Evolutionary conservation across 37 sponge, comb jelly and placozoan genomes (phyloP), one percentile per base, ranked within the genome.

Genomic region (Diacarnus erythraeanus): DNA sequence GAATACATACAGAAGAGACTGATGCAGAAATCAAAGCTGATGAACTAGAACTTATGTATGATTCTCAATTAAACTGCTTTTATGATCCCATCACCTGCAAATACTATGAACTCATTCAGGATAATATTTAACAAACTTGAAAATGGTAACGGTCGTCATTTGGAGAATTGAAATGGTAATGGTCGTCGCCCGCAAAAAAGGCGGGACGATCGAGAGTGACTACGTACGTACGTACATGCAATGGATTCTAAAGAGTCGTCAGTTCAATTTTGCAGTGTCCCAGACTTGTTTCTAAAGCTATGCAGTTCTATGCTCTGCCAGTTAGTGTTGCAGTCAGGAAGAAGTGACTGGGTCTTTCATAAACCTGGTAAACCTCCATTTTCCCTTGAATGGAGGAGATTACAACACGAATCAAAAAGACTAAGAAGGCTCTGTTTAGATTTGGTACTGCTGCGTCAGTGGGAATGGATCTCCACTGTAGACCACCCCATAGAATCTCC

Each of bases 31-130:
- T 58, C 59, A 68, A 71, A 33, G 93, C 83, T 20, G 87, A 95
- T 38, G 93, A 93, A 21, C 68, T 93, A 0, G 94, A 96, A 56
- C 75, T 96, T 33, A 60, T 93, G 71, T 96, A 96, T 61, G 96
- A 96, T 54, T 80, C 94, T 31, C 77, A 81, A 5, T 64, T 96
- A 8, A 89, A 90, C 79, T 96, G 94, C 51, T 96, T 90, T 71
- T 96, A 85, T 74, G 94, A 96, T 57, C 96, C 96, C 6, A 79
- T 80, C 64, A 96, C 91, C 8, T 63, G 71, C 56, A 96, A 96
- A 59, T 96, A 93, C 77, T 96, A 96, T 84, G 91, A 93, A 23
- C 83, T 96, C 38, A 74, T 57, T 12, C 63, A 47, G 51, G 12
- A 6, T 47, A 12, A 47, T 47, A 15, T 12, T 47, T 12, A 47